Evolutionary conservation across 2,113 vertebrate genomes (phyloP), one percentile per base, ranked within the genome.

Genomic region (Apeltes quadracus): DNA sequence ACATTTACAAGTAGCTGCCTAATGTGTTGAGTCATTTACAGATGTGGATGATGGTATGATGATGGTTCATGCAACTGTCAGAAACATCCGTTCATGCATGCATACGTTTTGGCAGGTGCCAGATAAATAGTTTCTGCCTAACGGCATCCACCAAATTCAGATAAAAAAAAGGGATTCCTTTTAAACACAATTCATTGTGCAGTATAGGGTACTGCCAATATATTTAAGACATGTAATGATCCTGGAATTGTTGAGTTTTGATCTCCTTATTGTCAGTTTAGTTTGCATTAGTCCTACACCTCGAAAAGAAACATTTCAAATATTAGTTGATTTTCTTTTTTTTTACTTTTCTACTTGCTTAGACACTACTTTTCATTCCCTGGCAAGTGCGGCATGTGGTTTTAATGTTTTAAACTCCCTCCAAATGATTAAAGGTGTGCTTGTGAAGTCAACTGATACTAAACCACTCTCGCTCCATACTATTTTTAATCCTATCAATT

Each of bases 1-100:
- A 75, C 79, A 76, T 83, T 82, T 84, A 85, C 84, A 85, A 82
- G 71, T 89, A 90, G 89, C 78, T 63, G 53, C 38, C 66, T 83
- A 39, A 57, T 61, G 67, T 73, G 43, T 51, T 16, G 54, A 77
- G 76, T 66, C 20, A 65, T 54, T 73, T 48, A 34, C 22, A 74
- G 46, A 72, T 72, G 20, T 63, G 50, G 46, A 16, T 22, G 61
- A 22, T 41, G 51, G 68, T 27, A 53, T 46, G 36, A 16, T 56
- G 20, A 77, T 12, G 14, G 3, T 41, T 10, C 9, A 53, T 34
- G 13, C 2, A 25, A 4, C n/a, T 11, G 46, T 34, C 18, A 16
- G 10, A n/a, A 34, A 36, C 22, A 50, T 62, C 32, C 32, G 7
- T 34, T 6, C 32, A 41, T 61, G 11, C n/a, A 36, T 46, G 16